Evolutionary conservation across 2,888 invertebrate species (phyloP).

Genomic region (Apocheima hispidaria): DNA sequence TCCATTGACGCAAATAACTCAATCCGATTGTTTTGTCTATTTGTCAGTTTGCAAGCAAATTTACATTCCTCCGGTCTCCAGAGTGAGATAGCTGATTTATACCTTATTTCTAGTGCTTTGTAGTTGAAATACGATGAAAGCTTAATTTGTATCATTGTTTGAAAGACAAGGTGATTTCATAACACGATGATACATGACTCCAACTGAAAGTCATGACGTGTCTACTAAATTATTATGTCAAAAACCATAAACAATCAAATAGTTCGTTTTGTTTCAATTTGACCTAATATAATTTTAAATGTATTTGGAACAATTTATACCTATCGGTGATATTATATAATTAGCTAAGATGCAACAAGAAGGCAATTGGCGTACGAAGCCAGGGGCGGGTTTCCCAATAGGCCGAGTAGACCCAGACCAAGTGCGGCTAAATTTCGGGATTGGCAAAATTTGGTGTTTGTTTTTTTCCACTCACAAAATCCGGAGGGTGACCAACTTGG

Average conservation of each 20-base stretch:
- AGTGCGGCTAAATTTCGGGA: no score
- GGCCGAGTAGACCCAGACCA: no score
- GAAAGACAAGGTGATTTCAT: conserved; percentile 41
- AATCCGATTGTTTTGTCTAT: conserved; percentile 52
- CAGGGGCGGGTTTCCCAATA: no score
- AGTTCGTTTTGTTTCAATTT: conserved; percentile 11
- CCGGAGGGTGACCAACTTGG: no score
- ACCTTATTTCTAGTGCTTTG: neutral
- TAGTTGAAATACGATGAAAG: neutral
- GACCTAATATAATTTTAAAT: no score
- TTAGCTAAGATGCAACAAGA: no score
- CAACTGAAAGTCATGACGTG: conserved; percentile 40
- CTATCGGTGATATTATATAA: no score
- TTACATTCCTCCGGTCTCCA: neutral
- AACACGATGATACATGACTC: conserved; percentile 43
- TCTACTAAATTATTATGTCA: conserved; percentile 16
- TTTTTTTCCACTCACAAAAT: no score
- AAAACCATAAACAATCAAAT: conserved; percentile 16
- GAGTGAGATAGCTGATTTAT: neutral
- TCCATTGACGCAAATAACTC: conserved; percentile 39
- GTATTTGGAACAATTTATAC: conserved; percentile 12
- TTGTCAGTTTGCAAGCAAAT: conserved; percentile 28
- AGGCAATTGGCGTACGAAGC: no score
- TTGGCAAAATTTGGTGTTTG: no score
- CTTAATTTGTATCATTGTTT: conserved; percentile 21